Percentiles rank a stretch among this genome's conserved stretches.
Conservation (phyloP, 2,113 vertebrate genomes). For the Saccopteryx bilineata region DNA sequence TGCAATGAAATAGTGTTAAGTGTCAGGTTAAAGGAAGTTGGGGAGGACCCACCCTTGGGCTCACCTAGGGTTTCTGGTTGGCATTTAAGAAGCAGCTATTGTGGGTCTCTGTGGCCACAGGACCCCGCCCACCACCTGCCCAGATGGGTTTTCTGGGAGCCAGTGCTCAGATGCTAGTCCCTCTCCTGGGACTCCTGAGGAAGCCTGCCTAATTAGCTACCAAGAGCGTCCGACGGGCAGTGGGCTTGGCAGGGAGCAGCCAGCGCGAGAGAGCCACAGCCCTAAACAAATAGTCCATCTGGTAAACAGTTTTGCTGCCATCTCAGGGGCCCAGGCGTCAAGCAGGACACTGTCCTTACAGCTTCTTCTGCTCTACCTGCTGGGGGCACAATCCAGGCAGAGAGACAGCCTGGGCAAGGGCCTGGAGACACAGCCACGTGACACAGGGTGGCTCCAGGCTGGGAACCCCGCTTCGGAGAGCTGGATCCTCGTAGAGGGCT, state of each 20-base stretch:
- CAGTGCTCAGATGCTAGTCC: fast-evolving
- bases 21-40: neutral
- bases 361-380: neutral
- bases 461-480: neutral
- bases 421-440: fast-evolving
- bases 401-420: neutral
- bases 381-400: neutral
- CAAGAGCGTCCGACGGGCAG: neutral
- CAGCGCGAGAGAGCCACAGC: neutral
- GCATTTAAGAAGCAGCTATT: neutral
- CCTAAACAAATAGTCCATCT: neutral
- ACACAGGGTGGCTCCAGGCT: neutral
- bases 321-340: neutral
- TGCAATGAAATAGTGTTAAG: neutral
- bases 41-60: neutral
- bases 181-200: neutral
- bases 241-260: neutral
- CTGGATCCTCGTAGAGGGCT: neutral
- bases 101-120: neutral
- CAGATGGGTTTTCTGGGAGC: neutral
- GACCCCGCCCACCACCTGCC: neutral
- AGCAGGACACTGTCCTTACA: neutral
- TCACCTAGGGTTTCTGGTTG: neutral
- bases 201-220: neutral
- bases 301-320: neutral